These are phyloP conservation scores for Aeoliscus strigatus DNA, from an alignment of 2,797 vertebrate genomes.

Conservation along the genomic window DNA sequence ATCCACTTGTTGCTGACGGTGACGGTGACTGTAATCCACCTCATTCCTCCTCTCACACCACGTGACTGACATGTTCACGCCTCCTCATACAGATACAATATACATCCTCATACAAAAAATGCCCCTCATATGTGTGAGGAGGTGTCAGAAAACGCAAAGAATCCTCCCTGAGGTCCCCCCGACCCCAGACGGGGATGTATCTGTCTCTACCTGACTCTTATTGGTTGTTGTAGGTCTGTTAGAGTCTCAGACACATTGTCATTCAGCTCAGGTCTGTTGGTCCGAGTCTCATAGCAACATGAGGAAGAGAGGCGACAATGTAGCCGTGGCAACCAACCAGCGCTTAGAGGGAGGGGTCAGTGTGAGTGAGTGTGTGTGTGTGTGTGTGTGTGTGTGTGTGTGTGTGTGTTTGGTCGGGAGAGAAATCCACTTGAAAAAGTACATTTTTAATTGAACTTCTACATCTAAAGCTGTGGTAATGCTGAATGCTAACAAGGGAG, in stretches of 20 bases:
- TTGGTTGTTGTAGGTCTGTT: conserved; percentile 56
- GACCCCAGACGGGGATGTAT: conserved; percentile 46
- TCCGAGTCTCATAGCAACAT: conserved; percentile 73
- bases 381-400: not conserved
- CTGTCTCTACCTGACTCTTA: conserved; percentile 60
- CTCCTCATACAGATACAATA: too few relatives aligned
- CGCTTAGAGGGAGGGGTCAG: conserved; percentile 56
- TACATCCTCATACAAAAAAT: conserved; percentile 32
- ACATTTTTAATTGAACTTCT: too few relatives aligned
- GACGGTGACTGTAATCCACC: too few relatives aligned
- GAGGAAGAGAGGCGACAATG: conserved; percentile 69
- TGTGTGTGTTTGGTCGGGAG: too few relatives aligned
- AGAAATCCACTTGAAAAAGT: conserved; percentile 17
- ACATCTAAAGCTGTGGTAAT: too few relatives aligned
- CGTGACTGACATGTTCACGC: too few relatives aligned
- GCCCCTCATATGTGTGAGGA: conserved; percentile 17
- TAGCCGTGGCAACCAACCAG: conserved; percentile 72
- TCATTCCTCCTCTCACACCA: too few relatives aligned
- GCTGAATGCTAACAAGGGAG: too few relatives aligned
- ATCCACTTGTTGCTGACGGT: too few relatives aligned
- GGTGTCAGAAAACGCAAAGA: conserved; percentile 49
- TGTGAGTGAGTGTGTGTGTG: conserved; percentile 13
- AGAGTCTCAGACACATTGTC: conserved; percentile 63
- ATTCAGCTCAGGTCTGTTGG: conserved; percentile 70
- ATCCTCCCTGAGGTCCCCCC: conserved; percentile 34